These are phyloP conservation scores for Homalodisca vitripennis DNA, from an alignment of 1,140 invertebrate genomes.

Conservation along the genomic window DNA sequence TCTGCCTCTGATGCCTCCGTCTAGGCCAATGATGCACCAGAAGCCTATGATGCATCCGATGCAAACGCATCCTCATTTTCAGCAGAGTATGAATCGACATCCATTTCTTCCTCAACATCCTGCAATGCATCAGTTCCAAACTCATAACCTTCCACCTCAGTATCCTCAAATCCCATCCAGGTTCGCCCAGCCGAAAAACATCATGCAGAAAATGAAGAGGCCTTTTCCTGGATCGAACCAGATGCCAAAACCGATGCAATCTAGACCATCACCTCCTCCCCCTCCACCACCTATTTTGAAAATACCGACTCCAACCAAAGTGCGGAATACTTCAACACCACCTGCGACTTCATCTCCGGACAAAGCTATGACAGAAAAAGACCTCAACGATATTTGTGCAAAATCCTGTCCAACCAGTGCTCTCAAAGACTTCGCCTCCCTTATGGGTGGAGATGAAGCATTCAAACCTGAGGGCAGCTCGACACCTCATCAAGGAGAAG, in stretches of 20 bases:
- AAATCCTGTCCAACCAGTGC: slow-evolving; percentile 48
- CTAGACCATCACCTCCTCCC: neutral
- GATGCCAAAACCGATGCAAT: neutral
- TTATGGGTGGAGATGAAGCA: slow-evolving; percentile 51
- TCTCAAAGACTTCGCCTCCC: slow-evolving; percentile 52
- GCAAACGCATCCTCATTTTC: neutral
- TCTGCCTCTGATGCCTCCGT: neutral
- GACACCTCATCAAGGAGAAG: neutral
- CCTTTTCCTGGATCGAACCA: neutral
- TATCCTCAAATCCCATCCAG: neutral
- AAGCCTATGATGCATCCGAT: slow-evolving; percentile 11
- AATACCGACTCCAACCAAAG: neutral
- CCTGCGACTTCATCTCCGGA: neutral
- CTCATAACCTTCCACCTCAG: neutral
- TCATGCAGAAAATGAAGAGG: neutral
- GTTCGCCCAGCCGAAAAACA: neutral
- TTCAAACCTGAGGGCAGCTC: slow-evolving; percentile 23
- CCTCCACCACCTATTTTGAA: neutral
- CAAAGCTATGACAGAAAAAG: slow-evolving; percentile 47
- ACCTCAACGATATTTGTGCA: slow-evolving; percentile 50
- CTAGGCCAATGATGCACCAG: slow-evolving; percentile 8
- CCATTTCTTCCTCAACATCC: slow-evolving; percentile 3
- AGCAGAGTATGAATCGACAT: neutral
- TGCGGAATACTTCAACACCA: neutral
- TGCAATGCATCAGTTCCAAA: slow-evolving; percentile 4